Percentiles rank a stretch among this genome's conserved stretches.
These are phyloP conservation scores for Sycophila texana DNA, from an alignment of 2,888 invertebrate genomes.

Conservation along the genomic window DNA sequence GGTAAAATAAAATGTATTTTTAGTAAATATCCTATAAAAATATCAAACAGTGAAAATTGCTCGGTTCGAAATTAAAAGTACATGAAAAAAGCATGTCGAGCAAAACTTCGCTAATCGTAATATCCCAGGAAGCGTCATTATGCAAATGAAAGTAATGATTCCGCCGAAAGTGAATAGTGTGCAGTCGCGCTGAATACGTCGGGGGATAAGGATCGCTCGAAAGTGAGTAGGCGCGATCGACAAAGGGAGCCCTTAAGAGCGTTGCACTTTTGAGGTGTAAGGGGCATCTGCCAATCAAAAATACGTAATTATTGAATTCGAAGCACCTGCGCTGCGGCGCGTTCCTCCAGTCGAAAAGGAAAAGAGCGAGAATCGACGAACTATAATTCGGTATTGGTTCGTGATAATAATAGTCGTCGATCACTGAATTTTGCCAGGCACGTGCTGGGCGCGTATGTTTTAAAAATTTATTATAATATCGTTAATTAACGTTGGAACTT, in stretches of 20 bases:
- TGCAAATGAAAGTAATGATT: constrained; percentile 51
- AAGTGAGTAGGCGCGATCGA: constrained; percentile 17
- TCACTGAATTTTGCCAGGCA: no score
- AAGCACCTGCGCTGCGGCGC: constrained; percentile 34
- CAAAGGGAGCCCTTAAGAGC: constrained; percentile 1
- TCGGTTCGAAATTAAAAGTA: no score
- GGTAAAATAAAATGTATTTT: no score
- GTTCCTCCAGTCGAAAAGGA: not conserved
- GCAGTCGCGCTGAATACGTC: constrained; percentile 43
- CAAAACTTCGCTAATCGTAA: not conserved
- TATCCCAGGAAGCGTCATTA: constrained; percentile 30
- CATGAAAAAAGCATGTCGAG: no score
- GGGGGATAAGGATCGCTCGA: constrained; percentile 42
- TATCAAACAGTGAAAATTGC: no score
- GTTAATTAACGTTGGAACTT: no score
- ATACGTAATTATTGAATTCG: constrained; percentile 52
- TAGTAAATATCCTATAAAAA: no score
- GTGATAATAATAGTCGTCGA: no score
- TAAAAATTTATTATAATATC: no score
- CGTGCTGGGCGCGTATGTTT: no score
- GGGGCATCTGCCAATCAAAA: constrained; percentile 54
- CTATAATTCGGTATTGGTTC: no score
- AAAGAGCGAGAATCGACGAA: not conserved
- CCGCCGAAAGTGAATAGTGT: constrained; percentile 54
- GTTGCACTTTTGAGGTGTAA: constrained; percentile 43